Percentiles rank a stretch among this genome's conserved stretches.
These are phyloP conservation scores for Bruchidius siliquastri DNA, from an alignment of 2,888 invertebrate species.

Conservation along the genomic window DNA sequence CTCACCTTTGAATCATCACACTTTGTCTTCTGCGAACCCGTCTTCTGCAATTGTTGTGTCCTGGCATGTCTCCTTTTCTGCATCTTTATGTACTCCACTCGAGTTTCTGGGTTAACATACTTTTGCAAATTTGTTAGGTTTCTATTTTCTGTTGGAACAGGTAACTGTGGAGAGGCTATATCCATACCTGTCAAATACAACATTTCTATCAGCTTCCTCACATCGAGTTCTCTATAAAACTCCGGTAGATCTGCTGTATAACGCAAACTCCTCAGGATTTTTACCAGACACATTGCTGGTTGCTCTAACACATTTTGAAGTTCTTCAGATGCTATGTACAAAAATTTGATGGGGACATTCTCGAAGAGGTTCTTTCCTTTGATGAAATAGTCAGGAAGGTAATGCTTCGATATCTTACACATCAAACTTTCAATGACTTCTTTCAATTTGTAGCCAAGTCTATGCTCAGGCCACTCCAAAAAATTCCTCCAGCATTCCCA, in stretches of 20 bases:
- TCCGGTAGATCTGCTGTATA: slow-evolving; percentile 10
- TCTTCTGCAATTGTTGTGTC: slow-evolving; percentile 19
- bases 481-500: slow-evolving; percentile 74
- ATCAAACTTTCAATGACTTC: slow-evolving; percentile 62
- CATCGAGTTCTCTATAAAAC: slow-evolving; percentile 31
- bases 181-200: slow-evolving; percentile 10
- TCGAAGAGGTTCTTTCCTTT: slow-evolving; percentile 66
- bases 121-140: slow-evolving; percentile 12
- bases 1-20: slow-evolving; percentile 15
- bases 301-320: slow-evolving; percentile 66
- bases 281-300: slow-evolving; percentile 66
- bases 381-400: slow-evolving; percentile 71
- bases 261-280: slow-evolving; percentile 58
- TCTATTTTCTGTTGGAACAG: background rate
- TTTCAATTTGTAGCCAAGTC: slow-evolving; percentile 64
- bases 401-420: slow-evolving; percentile 56
- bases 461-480: slow-evolving; percentile 69
- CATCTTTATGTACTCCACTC: slow-evolving; percentile 21
- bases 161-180: background rate
- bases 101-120: slow-evolving; percentile 23
- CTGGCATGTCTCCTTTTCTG: slow-evolving; percentile 13
- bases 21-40: slow-evolving; percentile 16
- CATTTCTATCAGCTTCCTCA: slow-evolving; percentile 30
- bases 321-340: slow-evolving; percentile 61
- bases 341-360: slow-evolving; percentile 61